These are phyloP conservation scores for Allobates femoralis DNA, from an alignment of 2,797 vertebrate genomes.

Conservation along the genomic window DNA sequence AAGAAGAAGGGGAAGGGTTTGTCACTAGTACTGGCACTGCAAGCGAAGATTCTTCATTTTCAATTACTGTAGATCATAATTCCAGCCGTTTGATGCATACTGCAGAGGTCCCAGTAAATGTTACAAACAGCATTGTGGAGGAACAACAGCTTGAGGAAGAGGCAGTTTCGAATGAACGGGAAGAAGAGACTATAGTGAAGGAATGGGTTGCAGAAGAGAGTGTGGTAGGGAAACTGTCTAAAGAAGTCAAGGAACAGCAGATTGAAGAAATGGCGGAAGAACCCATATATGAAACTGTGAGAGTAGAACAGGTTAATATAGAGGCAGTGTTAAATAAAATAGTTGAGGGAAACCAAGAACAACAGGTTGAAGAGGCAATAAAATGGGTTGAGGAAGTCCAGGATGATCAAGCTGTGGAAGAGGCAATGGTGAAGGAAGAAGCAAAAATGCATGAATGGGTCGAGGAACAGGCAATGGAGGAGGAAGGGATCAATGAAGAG, in stretches of 20 bases:
- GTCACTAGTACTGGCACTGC: constrained; percentile 80
- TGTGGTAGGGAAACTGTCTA: too few relatives aligned
- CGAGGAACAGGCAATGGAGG: too few relatives aligned
- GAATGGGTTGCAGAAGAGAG: too few relatives aligned
- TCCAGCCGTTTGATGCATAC: constrained; percentile 63
- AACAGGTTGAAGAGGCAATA: too few relatives aligned
- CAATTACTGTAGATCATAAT: constrained; percentile 68
- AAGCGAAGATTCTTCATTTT: constrained; percentile 76
- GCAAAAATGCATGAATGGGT: too few relatives aligned
- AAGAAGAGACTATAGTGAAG: neutral
- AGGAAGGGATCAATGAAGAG: too few relatives aligned
- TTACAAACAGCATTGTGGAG: constrained; percentile 60
- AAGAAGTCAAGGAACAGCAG: neutral
- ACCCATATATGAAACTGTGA: neutral
- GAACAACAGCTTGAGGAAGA: constrained; percentile 68
- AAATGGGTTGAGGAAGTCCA: too few relatives aligned
- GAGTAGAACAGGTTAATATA: neutral
- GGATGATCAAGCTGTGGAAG: too few relatives aligned
- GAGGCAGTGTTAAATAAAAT: too few relatives aligned
- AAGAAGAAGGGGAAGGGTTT: constrained; percentile 78
- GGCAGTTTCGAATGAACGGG: constrained; percentile 59
- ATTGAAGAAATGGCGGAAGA: neutral
- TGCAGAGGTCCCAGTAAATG: neutral
- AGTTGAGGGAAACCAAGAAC: too few relatives aligned
- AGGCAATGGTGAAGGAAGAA: too few relatives aligned